Conservation (phyloP, 1,140 invertebrate genomes). For the Leptonema lineaticorne region DNA sequence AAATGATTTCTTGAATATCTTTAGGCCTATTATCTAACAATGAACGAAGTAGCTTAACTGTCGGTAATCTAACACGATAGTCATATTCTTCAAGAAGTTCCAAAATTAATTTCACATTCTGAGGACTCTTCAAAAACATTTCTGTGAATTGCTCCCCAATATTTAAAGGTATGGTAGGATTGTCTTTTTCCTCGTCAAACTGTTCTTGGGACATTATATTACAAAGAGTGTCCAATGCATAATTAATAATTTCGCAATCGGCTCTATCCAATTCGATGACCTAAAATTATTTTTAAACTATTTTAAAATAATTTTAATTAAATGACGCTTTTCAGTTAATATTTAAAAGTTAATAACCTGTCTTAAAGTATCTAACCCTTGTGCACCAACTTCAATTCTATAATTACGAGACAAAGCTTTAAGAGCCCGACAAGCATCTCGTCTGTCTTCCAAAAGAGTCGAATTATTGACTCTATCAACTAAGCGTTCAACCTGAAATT, state of each 20-base stretch:
- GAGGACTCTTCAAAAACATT: conserved; percentile 92
- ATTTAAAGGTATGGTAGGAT: conserved; percentile 61
- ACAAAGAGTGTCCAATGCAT: conserved; percentile 88
- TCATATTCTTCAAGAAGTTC: conserved; percentile 94
- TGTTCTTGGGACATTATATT: conserved; percentile 85
- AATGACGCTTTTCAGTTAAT: neutral
- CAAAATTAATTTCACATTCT: conserved; percentile 84
- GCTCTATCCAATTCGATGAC: conserved; percentile 79
- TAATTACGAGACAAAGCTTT: conserved; percentile 93
- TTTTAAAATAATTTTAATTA: conserved; percentile 1
- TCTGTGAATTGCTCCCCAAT: conserved; percentile 96
- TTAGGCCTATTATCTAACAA: conserved; percentile 80
- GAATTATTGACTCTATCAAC: conserved; percentile 91
- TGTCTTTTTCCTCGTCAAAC: conserved; percentile 78
- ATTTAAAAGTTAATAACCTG: conserved; percentile 55
- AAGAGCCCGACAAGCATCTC: conserved; percentile 94
- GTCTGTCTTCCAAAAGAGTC: conserved; percentile 88
- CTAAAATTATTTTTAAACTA: too few relatives aligned
- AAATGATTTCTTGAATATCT: conserved; percentile 93
- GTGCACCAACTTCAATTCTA: conserved; percentile 92
- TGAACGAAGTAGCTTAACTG: conserved; percentile 81
- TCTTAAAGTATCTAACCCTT: conserved; percentile 86
- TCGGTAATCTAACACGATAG: conserved; percentile 84
- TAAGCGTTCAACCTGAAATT: conserved; percentile 82
- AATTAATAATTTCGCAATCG: conserved; percentile 89